These are phyloP conservation scores for Drosophila emarginata DNA, from an alignment of 2,888 invertebrate genomes.

Conservation along the genomic window DNA sequence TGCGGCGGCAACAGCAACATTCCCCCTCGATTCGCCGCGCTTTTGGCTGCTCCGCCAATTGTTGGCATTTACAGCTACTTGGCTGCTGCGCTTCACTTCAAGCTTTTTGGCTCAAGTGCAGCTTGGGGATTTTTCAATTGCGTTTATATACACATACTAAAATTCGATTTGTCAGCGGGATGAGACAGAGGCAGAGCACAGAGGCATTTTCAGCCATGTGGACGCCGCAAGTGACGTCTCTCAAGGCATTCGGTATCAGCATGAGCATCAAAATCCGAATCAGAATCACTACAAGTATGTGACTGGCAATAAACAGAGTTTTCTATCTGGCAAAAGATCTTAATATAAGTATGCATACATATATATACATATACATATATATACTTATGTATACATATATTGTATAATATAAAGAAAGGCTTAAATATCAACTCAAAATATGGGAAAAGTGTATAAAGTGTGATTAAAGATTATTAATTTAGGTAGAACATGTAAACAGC, in stretches of 20 bases:
- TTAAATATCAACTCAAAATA: too few species aligned
- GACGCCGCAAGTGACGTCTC: conserved; percentile 2
- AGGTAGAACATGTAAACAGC: too few species aligned
- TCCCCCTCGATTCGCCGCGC: not conserved
- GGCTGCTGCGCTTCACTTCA: conserved; percentile 57
- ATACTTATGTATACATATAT: too few species aligned
- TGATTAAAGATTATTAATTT: too few species aligned
- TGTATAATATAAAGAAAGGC: too few species aligned
- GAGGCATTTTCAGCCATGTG: conserved; percentile 12
- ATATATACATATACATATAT: too few species aligned
- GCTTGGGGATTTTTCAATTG: conserved; percentile 74
- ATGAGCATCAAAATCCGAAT: not conserved
- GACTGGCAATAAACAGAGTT: not conserved
- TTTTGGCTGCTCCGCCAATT: conserved; percentile 49
- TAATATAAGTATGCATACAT: not conserved
- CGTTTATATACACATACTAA: conserved; percentile 67
- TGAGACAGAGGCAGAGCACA: conserved; percentile 38
- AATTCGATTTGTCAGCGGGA: conserved; percentile 75
- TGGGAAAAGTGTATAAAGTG: too few species aligned
- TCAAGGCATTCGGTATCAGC: not conserved
- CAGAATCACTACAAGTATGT: conserved; percentile 1
- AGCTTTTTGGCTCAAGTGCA: conserved; percentile 39
- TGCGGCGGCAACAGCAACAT: conserved; percentile 27
- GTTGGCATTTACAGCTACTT: conserved; percentile 73
- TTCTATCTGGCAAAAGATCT: not conserved